Base-by-base conservation (phyloP, 1,140 invertebrate species). In the Lamellibrachia luymesi region DNA sequence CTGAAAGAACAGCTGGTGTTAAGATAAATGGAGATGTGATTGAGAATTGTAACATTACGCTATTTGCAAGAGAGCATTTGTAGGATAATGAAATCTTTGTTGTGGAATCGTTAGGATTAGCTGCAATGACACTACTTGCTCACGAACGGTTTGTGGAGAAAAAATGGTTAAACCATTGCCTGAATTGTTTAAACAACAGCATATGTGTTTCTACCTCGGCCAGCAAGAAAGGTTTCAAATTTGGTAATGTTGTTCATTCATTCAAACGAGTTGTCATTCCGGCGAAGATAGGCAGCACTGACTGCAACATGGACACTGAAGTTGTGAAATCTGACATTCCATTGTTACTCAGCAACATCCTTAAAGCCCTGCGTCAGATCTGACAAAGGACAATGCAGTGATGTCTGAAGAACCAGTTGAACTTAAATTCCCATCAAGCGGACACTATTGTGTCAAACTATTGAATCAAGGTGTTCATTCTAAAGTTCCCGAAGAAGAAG, bases 221-320 rank as follows among this genome's bases (percentile, higher is more conserved):
- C 22, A 93, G 93, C 92, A 91, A 92, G n/a, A 50, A 52, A 17
- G 38, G 56, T 25, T 94, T 94, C 92, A 93, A 92, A 80, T 94
- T 94, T 94, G 94, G 94, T 91, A 94, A 93, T 93, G 90, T 93
- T 51, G 80, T 94, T 49, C 17, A 93, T n/a, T 94, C 94, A 8
- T 56, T 93, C 17, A 93, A 93, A 50, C 50, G n/a, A 51, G 94
- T 92, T 10, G 93, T 27, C n/a, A 90, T 94, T 51, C 94, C 94
- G 51, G 93, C 92, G 56, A 38, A 93, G 50, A 94, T 94, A 90
- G 94, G 93, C 27, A 90, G 51, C 50, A 94, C 93, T 56, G 90
- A 91, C 27, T 94, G 93, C 51, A 91, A 93, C 17, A 94, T 94
- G n/a, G 90, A 93, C 22, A 93, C 93, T 50, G 93, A 94, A 92